phyloP scores from a whole-genome alignment of 2,888 invertebrate species.

The Netelia melanura region DNA sequence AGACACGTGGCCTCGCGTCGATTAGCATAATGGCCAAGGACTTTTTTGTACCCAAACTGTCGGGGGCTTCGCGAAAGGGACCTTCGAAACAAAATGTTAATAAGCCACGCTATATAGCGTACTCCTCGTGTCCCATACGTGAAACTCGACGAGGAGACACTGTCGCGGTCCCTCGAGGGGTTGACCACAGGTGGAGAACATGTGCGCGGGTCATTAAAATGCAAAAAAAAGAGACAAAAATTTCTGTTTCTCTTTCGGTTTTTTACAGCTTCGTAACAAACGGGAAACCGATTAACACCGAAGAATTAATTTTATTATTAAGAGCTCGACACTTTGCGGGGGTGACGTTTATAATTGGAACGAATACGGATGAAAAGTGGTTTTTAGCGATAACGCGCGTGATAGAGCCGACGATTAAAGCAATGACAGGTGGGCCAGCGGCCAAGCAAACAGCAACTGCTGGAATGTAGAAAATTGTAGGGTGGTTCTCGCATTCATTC shows the following conservation, averaged over 20 bases:
- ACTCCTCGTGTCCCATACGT: slow-evolving; percentile 64
- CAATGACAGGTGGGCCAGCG: slow-evolving; percentile 67
- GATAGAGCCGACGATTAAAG: slow-evolving; percentile 75
- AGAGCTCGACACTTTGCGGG: background rate
- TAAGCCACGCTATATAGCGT: slow-evolving; percentile 65
- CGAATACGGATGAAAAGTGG: slow-evolving; percentile 53
- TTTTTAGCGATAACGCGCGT: slow-evolving; percentile 64
- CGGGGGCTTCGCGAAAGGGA: slow-evolving; percentile 42
- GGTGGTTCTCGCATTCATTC: slow-evolving; percentile 11
- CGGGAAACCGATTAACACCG: background rate
- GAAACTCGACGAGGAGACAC: slow-evolving; percentile 49
- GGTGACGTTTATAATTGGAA: slow-evolving; percentile 72
- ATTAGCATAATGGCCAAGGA: slow-evolving; percentile 80
- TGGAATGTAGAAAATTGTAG: slow-evolving; percentile 27
- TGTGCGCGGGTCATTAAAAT: slow-evolving; percentile 34
- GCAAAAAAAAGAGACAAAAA: too few relatives aligned
- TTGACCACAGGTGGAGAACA: slow-evolving; percentile 63
- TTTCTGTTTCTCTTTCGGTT: background rate
- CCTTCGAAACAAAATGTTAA: slow-evolving; percentile 77
- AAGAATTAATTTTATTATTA: background rate
- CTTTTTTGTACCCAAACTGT: slow-evolving; percentile 68
- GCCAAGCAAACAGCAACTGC: slow-evolving; percentile 53
- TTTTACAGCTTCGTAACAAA: background rate
- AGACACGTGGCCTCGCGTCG: slow-evolving; percentile 80
- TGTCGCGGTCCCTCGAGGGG: slow-evolving; percentile 26